phyloP scores from a whole-genome alignment of 2,888 invertebrate species.

The Phrixothrix hirtus region DNA sequence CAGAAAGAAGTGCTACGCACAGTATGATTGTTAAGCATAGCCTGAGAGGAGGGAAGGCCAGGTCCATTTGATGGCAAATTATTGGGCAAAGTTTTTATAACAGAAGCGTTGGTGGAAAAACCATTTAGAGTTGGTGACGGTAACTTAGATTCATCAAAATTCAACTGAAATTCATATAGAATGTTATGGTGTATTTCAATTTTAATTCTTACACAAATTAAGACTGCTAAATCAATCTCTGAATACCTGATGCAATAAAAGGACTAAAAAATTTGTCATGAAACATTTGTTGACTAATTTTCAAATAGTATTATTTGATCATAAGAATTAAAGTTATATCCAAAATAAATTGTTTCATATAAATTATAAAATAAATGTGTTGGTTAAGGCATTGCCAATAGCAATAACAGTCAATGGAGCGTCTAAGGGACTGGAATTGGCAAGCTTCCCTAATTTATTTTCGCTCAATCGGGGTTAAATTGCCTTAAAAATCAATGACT shows the following conservation, averaged over 20 bases:
- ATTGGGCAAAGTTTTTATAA: conserved; percentile 41
- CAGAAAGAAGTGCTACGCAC: conserved; percentile 48
- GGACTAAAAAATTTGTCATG: no score
- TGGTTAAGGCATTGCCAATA: conserved; percentile 35
- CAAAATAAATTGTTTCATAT: background rate
- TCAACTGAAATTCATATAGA: conserved; percentile 43
- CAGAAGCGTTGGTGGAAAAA: conserved; percentile 36
- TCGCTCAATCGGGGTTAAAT: conserved; percentile 10
- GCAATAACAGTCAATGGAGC: conserved; percentile 36
- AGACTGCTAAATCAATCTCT: no score
- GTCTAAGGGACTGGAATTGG: conserved; percentile 32
- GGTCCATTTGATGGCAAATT: conserved; percentile 41
- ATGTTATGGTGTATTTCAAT: no score
- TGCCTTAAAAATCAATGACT: background rate
- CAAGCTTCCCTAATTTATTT: conserved; percentile 40
- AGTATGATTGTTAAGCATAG: conserved; percentile 38
- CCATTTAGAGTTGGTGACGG: conserved; percentile 30
- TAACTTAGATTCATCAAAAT: conserved; percentile 45
- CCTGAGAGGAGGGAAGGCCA: conserved; percentile 40
- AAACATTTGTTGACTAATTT: no score
- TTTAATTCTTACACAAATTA: no score
- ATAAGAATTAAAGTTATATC: conserved; percentile 4
- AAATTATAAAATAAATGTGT: conserved; percentile 11
- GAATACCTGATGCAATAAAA: no score
- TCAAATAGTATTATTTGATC: no score